A percentile compares a stretch with the other conserved stretches of the same genome.
Evolutionary conservation across 2,797 vertebrate species (phyloP).

Genomic region (Centropyge bicolor): DNA sequence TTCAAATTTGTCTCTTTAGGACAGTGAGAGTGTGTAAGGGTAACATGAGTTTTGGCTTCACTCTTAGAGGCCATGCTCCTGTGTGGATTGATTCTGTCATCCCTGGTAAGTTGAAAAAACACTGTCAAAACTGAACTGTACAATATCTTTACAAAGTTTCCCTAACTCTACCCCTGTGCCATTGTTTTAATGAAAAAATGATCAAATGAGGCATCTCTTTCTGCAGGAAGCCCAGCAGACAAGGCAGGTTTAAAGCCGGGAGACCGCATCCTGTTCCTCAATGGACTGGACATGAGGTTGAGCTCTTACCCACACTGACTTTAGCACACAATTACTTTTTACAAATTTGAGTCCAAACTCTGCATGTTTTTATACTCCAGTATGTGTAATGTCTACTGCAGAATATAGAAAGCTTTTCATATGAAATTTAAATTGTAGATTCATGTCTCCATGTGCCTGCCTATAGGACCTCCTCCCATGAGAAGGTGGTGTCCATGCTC

Average conservation of each 20-base stretch:
- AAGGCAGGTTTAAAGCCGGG: conserved; percentile 94
- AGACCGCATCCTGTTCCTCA: conserved; percentile 96
- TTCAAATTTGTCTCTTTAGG: conserved; percentile 77
- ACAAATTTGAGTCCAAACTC: neutral
- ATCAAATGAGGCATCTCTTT: neutral
- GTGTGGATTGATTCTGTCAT: conserved; percentile 98
- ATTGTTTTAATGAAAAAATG: neutral
- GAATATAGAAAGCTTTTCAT: too few relatives aligned
- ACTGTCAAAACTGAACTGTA: neutral
- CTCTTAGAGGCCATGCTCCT: conserved; percentile 94
- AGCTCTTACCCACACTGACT: conserved; percentile 10
- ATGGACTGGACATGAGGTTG: conserved; percentile 98
- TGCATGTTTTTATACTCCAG: too few relatives aligned
- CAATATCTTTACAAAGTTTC: neutral
- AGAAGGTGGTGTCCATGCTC: conserved; percentile 99
- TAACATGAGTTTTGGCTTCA: conserved; percentile 97
- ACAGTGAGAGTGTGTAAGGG: conserved; percentile 97
- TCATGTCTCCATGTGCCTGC: neutral
- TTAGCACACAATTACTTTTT: neutral
- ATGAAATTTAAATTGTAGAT: too few relatives aligned
- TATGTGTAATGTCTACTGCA: too few relatives aligned
- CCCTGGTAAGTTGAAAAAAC: conserved; percentile 86
- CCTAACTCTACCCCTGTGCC: neutral
- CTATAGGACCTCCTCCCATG: conserved; percentile 93
- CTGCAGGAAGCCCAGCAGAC: conserved; percentile 94